Evolutionary conservation across 2,888 invertebrate species (phyloP), one percentile per base, ranked within the genome.

Genomic region (Dorcus hopei): DNA sequence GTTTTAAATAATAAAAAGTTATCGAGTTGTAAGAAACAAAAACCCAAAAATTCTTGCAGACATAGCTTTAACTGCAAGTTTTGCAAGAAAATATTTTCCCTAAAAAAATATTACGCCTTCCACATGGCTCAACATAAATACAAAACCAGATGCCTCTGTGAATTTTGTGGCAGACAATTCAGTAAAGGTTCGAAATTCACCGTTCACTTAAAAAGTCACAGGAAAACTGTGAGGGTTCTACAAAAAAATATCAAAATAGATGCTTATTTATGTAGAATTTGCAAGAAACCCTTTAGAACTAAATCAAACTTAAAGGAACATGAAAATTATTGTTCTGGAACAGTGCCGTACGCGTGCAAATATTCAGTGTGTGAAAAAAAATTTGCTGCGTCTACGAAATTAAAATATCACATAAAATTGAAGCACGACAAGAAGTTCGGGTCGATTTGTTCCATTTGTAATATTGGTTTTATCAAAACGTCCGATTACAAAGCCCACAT

Each of bases 401-500:
- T 78, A 38, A 78, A 76, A 61, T 74, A 73, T 60, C 78, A 78
- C 53, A 61, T 71, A 2, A 74, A 73, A 65, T 57, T 77, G 7
- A 76, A 77, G 59, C 78, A 78, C 55, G 77, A 78, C 38, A 77
- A 78, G 58, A 77, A 77, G 63, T 77, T 77, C 56, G 67, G 71
- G 5, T 74, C 75, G 2, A 76, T 75, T 59, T 79, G 79, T 66
- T 75, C 77, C 3, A 75, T 75, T 49, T 79, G 79, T 57, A 74
- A 75, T 42, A 77, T 77, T 38, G 77, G 77, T 23, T 79, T 78
- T 65, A 68, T 74, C 3, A 77, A 78, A 69, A 58, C 73, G 4
- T 76, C 76, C 3, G 76, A 77, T 66, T 75, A 78, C 52, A 79
- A 78, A 65, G 68, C 74, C 2, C 79, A 79, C 61, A 76, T 75